A percentile compares a stretch with the other conserved stretches of the same genome.
Evolutionary conservation across 2,113 vertebrate species (phyloP).

Genomic region (Rhea americana): DNA sequence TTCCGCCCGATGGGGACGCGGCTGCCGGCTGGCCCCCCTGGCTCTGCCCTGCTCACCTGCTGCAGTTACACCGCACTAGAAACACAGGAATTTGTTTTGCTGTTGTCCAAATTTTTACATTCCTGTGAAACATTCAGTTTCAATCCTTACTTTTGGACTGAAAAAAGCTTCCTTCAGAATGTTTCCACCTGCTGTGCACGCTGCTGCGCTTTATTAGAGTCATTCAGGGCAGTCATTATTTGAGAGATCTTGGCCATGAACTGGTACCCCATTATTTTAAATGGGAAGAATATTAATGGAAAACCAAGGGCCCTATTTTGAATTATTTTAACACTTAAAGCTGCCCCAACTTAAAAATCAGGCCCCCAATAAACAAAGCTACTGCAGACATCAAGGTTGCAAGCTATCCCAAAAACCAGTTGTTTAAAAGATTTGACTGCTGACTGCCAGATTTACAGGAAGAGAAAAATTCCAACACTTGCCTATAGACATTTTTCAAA

Average conservation of each 20-base stretch:
- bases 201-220: not conserved
- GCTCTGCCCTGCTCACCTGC: not conserved
- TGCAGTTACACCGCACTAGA: accelerated
- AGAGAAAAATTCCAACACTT: not conserved
- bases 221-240: accelerated
- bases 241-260: not conserved
- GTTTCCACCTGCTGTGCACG: not conserved
- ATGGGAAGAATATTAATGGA: not conserved
- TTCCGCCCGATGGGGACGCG: not conserved
- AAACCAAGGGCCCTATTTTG: not conserved
- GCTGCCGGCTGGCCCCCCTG: no score
- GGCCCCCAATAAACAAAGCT: not conserved
- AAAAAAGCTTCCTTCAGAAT: not conserved
- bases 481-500: not conserved
- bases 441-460: not conserved
- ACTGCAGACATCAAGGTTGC: not conserved
- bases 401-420: not conserved
- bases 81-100: accelerated
- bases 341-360: not conserved
- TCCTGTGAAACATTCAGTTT: not conserved
- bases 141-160: not conserved
- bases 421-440: not conserved
- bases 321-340: not conserved
- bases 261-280: not conserved
- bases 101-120: not conserved